Base-by-base conservation (phyloP, 1,140 invertebrate genomes). In the Asbolus verrucosus region DNA sequence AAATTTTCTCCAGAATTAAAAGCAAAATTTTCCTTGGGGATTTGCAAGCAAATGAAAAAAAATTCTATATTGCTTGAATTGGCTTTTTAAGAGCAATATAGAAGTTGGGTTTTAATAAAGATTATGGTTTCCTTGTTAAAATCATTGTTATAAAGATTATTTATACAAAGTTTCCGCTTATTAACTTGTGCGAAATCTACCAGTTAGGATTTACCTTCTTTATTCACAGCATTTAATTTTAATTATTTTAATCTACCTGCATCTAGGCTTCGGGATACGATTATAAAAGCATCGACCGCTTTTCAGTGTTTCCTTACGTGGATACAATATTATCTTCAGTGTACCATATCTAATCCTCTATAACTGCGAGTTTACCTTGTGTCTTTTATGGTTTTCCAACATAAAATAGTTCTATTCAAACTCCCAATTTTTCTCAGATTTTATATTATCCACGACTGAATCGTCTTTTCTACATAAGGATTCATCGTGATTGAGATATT, bases 161-260 rank as follows among this genome's bases (percentile, higher is more conserved):
- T n/a, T n/a, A 54, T 27, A 54, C 27, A 27, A 54, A 24, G 9
- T 16, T 54, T 27, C 46, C 21, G 46, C 11, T 54, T 54, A 54
- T 54, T 54, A 46, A 16, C 41, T 46, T 46, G 15, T 46, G 16
- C 19, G 16, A 19, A 46, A 54, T 54, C 21, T 14, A 54, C 46
- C 19, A 11, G 21, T n/a, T 14, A n/a, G 19, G 19, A 19, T 54
- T 54, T 21, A 21, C n/a, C 21, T 21, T 27, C 21, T 54, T 54
- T 54, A 54, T 27, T 54, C 19, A 6, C n/a, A 30, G 39, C 43
- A 27, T 54, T 54, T 54, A 21, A 54, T 54, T 54, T 54, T 54
- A 54, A 54, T 54, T 54, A 54, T 54, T 54, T 54, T 54, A 54
- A 54, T 54, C 46, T 54, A 54, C n/a, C 46, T 54, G 27, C 46